Base-by-base conservation (phyloP, 2,113 vertebrate genomes). In the Rhadina sibilatrix region DNA sequence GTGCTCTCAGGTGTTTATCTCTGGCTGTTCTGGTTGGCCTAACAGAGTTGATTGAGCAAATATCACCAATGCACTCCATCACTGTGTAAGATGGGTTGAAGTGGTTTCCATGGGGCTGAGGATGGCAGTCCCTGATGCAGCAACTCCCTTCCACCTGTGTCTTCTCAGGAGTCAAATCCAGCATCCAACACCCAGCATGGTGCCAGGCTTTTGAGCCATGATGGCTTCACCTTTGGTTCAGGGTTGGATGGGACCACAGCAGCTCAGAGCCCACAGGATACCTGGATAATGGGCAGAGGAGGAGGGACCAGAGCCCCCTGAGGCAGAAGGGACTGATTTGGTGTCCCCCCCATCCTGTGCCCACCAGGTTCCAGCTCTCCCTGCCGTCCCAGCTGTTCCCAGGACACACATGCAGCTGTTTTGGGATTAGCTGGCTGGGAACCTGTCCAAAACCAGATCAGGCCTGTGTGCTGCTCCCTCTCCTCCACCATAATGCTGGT, bases 51-150 rank as follows among this genome's bases (percentile, higher is more conserved):
- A 27, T 10, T 86, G 61, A 61, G 22, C 49, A 60, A 5, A 20
- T 46, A 4, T 15, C 54, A 21, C 54, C 64, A n/a, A 0, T 19
- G 25, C 12, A 3, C 2, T 2, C 44, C 30, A 35, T n/a, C 20
- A 1, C 30, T 56, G 46, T 5, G 1, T 50, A 4, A n/a, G 38
- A 3, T 23, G 42, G 33, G 19, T 22, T 42, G 28, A 27, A 53
- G n/a, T 20, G 28, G 15, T 70, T 56, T 47, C 76, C 18, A 3
- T 0, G 10, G 72, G 88, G 81, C 72, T 76, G 50, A 64, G 72
- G 11, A 22, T 40, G 47, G 49, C 84, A 64, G 15, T 42, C 23
- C 53, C 3, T 10, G 71, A 1, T 37, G 52, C 52, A 50, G 20
- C 4, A 40, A 19, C 38, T 44, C 47, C 37, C 38, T 63, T 60